Percentiles rank a stretch among this genome's conserved stretches.
Evolutionary conservation across 2,797 vertebrate genomes (phyloP).

Genomic region (Pristis pectinata): DNA sequence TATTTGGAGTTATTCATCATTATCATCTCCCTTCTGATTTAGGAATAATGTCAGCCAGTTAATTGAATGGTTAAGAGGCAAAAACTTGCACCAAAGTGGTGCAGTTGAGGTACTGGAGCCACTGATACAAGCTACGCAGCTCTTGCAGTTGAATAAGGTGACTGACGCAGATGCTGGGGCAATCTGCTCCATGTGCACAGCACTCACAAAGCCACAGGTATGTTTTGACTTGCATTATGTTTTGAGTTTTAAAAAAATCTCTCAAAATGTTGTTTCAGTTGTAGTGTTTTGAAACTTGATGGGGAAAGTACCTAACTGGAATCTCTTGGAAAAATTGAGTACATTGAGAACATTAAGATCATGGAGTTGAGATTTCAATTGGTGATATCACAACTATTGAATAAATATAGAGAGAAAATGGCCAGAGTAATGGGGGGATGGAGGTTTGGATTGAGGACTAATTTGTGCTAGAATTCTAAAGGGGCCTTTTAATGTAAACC

Average conservation of each 20-base stretch:
- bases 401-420: not conserved
- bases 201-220: constrained; percentile 52
- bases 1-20: not conserved
- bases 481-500: not conserved
- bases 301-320: not conserved
- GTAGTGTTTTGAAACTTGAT: not conserved
- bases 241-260: not conserved
- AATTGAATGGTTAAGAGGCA: constrained; percentile 68
- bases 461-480: not conserved
- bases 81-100: constrained; percentile 58
- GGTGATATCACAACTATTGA: not conserved
- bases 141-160: constrained; percentile 71
- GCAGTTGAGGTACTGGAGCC: constrained; percentile 59
- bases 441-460: not conserved
- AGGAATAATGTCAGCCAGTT: constrained; percentile 68
- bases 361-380: not conserved
- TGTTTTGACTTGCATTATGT: not conserved
- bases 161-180: constrained; percentile 57
- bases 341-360: not conserved
- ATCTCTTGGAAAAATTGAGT: not conserved
- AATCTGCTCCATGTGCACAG: constrained; percentile 63
- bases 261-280: not conserved
- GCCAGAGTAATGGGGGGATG: not conserved
- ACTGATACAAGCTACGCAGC: constrained; percentile 67
- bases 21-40: not conserved